Conservation (phyloP, 2,797 vertebrate genomes). For the Mus caroli region DNA sequence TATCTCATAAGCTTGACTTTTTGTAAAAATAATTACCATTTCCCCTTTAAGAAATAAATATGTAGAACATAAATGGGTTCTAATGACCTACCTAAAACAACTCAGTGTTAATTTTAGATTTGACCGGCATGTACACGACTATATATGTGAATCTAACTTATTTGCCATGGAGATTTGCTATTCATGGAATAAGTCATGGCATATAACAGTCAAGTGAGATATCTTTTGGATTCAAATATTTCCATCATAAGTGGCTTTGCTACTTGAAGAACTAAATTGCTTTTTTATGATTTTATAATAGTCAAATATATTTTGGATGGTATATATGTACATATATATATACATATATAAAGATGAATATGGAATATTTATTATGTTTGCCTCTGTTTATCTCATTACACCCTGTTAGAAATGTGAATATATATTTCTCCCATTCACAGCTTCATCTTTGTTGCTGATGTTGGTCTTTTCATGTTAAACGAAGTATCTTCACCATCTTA, state of each 20-base stretch:
- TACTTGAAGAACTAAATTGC: neutral
- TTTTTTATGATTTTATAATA: neutral
- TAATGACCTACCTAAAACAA: slow-evolving; percentile 42
- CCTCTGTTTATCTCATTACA: neutral
- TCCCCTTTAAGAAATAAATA: slow-evolving; percentile 41
- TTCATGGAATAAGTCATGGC: neutral
- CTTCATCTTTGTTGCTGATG: neutral
- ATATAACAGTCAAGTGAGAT: neutral
- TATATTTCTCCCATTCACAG: neutral
- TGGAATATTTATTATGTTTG: neutral
- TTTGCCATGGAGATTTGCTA: slow-evolving; percentile 2
- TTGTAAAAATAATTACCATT: slow-evolving; percentile 39
- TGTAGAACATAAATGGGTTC: neutral
- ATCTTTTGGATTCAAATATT: neutral
- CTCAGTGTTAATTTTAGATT: slow-evolving; percentile 11
- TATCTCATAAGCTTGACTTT: slow-evolving; percentile 51
- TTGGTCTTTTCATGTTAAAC: neutral
- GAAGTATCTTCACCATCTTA: slow-evolving; percentile 1
- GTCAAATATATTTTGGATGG: no score
- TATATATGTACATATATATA: neutral
- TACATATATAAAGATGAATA: neutral
- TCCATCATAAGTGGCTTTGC: neutral
- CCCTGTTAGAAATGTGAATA: neutral
- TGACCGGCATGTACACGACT: neutral
- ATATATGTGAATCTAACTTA: neutral